phyloP scores from a whole-genome alignment of 2,888 invertebrate species.

The Trypoxylon attenuatum region DNA sequence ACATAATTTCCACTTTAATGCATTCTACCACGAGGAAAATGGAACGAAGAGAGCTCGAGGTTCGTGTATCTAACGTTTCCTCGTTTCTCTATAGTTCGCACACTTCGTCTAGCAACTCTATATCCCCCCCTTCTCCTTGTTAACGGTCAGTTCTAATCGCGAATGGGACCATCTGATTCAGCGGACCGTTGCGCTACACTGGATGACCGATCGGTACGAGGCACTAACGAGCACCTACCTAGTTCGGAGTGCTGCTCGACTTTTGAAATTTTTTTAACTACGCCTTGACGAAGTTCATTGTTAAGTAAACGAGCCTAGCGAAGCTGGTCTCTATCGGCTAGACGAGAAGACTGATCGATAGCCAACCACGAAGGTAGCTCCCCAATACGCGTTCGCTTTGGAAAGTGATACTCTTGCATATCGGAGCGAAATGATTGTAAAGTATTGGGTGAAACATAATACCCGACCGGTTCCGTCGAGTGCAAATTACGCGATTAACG shows the following conservation, averaged over 20 bases:
- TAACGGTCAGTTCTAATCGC: neutral
- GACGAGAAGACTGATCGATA: no score
- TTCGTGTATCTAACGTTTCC: constrained; percentile 2
- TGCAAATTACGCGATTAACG: neutral
- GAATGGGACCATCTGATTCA: neutral
- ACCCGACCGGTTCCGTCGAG: neutral
- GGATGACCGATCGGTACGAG: neutral
- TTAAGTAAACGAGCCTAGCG: neutral
- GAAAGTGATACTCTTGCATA: neutral
- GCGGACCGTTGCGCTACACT: no score
- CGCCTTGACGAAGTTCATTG: neutral
- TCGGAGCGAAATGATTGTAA: neutral
- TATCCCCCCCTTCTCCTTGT: neutral
- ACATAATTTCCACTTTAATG: constrained; percentile 37
- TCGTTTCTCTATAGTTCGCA: neutral
- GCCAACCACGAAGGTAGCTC: neutral
- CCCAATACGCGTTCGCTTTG: neutral
- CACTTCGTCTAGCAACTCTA: neutral
- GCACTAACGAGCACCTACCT: neutral
- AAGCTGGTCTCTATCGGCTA: neutral
- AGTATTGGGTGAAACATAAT: neutral
- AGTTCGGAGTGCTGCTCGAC: no score
- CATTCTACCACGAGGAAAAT: constrained; percentile 3
- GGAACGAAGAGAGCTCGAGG: constrained; percentile 6
- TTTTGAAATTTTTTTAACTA: neutral